Conservation (phyloP, 2,888 invertebrate species). For the Pristionchus maxplancki region DNA sequence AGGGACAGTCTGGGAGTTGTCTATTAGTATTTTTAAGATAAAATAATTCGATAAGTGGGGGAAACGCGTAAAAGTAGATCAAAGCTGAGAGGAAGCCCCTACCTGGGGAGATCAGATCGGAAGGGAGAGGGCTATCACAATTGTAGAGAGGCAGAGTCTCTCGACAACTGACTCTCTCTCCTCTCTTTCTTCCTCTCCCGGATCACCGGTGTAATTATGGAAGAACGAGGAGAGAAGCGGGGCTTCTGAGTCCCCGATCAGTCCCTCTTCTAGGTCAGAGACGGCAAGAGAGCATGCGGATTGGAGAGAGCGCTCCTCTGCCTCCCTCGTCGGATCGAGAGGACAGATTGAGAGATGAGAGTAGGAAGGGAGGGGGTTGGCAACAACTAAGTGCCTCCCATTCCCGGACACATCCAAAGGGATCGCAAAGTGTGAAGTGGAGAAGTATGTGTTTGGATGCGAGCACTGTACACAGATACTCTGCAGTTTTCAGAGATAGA, state of each 20-base stretch:
- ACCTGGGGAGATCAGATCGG: neutral
- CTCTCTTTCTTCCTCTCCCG: constrained; percentile 11
- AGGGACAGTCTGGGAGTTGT: no score
- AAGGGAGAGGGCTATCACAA: constrained; percentile 41
- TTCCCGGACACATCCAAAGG: neutral
- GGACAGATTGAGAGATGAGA: constrained; percentile 48
- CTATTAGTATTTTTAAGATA: no score
- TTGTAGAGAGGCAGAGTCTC: neutral
- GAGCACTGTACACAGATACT: neutral
- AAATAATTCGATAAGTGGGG: neutral
- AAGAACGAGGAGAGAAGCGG: constrained; percentile 44
- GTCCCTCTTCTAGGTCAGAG: neutral
- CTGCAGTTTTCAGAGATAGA: neutral
- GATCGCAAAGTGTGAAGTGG: neutral
- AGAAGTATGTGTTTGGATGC: neutral
- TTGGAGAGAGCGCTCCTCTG: neutral
- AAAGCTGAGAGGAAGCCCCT: neutral
- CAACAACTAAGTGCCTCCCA: constrained; percentile 44
- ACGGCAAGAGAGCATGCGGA: neutral
- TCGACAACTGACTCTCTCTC: constrained; percentile 35
- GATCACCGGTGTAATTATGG: constrained; percentile 52
- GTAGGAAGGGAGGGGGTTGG: constrained; percentile 9
- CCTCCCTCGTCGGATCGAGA: neutral
- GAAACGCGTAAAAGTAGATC: neutral
- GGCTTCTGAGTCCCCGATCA: neutral